Percentiles rank a stretch among this genome's conserved stretches.
These are phyloP conservation scores for Agriotes lineatus DNA, from an alignment of 2,888 invertebrate species.

Conservation along the genomic window DNA sequence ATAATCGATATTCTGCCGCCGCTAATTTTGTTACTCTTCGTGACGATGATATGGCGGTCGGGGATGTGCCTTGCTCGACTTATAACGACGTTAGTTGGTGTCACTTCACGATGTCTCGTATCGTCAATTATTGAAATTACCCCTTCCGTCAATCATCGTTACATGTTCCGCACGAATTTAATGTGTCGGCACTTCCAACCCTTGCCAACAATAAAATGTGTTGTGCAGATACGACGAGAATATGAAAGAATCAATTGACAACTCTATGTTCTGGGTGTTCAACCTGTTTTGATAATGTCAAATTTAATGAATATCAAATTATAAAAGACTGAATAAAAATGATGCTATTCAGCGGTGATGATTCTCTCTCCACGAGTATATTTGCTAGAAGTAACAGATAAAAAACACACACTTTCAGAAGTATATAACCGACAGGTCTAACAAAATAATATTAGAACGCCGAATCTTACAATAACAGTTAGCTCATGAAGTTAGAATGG, in stretches of 20 bases:
- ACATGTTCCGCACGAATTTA: conserved; percentile 7
- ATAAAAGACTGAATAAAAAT: too few species aligned
- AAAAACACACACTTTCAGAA: too few species aligned
- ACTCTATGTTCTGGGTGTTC: background rate
- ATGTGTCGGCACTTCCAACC: conserved; percentile 25
- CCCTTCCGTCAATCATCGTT: conserved; percentile 25
- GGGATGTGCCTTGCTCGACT: background rate
- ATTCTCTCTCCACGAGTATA: too few species aligned
- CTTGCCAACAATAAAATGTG: background rate
- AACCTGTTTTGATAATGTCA: too few species aligned
- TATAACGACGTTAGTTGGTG: conserved; percentile 26
- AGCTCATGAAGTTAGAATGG: too few species aligned
- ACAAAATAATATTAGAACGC: too few species aligned
- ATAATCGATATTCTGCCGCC: background rate
- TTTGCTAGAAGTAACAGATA: too few species aligned
- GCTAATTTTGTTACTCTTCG: background rate
- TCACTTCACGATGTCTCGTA: conserved; percentile 29
- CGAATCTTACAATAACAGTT: too few species aligned
- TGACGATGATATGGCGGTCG: background rate
- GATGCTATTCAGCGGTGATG: too few species aligned
- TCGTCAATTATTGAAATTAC: conserved; percentile 30
- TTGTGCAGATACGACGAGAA: background rate
- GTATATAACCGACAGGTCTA: too few species aligned
- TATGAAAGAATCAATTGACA: background rate
- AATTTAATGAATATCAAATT: too few species aligned